Percentiles rank a stretch among this genome's conserved stretches.
Conservation (phyloP, 37 sponge, comb jelly and placozoan species). For the Chondrilla cf. caribensis region DNA sequence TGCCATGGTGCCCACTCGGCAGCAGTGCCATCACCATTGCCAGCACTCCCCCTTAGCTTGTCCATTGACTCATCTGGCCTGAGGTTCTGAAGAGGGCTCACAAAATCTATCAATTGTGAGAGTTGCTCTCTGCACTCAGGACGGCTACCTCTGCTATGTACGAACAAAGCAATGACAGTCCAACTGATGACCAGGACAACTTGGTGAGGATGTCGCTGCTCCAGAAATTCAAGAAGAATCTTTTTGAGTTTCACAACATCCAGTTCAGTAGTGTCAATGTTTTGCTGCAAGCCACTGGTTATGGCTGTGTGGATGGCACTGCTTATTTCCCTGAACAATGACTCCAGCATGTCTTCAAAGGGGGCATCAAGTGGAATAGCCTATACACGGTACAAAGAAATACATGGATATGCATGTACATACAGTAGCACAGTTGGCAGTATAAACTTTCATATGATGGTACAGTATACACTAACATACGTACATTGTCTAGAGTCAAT, state of each 20-base stretch:
- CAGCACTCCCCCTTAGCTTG: too few relatives aligned
- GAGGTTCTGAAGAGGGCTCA: not conserved
- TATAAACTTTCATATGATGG: not conserved
- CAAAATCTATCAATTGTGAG: slow-evolving; percentile 6
- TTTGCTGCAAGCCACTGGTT: not conserved
- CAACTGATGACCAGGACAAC: not conserved
- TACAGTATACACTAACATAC: not conserved
- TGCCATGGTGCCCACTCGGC: not conserved
- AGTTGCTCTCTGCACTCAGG: not conserved
- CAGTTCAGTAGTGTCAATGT: not conserved
- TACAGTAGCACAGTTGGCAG: not conserved
- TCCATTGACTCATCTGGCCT: not conserved
- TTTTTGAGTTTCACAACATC: not conserved
- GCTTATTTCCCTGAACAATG: not conserved
- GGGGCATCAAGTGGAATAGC: too few relatives aligned
- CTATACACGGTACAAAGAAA: too few relatives aligned
- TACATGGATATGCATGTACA: not conserved
- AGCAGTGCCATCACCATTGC: too few relatives aligned
- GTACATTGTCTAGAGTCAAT: not conserved
- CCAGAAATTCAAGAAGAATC: not conserved
- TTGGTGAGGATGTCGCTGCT: not conserved
- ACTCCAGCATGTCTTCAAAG: too few relatives aligned
- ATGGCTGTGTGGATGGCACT: not conserved
- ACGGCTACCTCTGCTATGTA: not conserved
- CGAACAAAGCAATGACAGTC: not conserved